These are phyloP conservation scores for Caretta caretta DNA, from an alignment of 2,113 vertebrate genomes.

Conservation along the genomic window DNA sequence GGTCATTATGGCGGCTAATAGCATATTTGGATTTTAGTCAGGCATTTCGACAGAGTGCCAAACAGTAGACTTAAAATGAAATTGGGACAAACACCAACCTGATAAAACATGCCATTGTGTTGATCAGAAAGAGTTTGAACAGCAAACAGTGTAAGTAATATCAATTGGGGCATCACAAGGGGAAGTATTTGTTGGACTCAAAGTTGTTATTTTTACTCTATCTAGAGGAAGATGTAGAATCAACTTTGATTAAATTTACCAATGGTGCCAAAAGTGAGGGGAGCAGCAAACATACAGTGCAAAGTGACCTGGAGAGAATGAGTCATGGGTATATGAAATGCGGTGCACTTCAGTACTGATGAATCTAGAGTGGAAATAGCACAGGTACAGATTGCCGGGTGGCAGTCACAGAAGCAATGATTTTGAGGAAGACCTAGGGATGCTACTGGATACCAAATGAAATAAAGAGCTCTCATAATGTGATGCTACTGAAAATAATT, in stretches of 20 bases:
- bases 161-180: not conserved
- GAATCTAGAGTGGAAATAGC: not conserved
- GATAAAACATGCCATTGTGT: not conserved
- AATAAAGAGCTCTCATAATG: not conserved
- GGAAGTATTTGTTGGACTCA: not conserved
- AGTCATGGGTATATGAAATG: not conserved
- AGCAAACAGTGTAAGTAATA: not conserved
- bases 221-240: not conserved
- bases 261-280: not conserved
- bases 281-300: not conserved
- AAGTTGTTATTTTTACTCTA: slow-evolving; percentile 17
- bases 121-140: not conserved
- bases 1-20: not conserved
- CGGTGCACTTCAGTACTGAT: not conserved
- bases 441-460: not conserved
- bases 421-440: not conserved
- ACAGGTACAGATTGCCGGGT: not conserved
- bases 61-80: not conserved
- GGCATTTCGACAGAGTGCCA: not conserved
- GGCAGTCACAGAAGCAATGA: not conserved
- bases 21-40: not conserved
- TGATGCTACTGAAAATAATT: not conserved
- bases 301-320: not conserved
- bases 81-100: accelerated
- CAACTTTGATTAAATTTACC: not conserved